A percentile compares a stretch with the other conserved stretches of the same genome.
Evolutionary conservation across 1,140 invertebrate species (phyloP).

Genomic region (Aphaenogaster ashmeadi): DNA sequence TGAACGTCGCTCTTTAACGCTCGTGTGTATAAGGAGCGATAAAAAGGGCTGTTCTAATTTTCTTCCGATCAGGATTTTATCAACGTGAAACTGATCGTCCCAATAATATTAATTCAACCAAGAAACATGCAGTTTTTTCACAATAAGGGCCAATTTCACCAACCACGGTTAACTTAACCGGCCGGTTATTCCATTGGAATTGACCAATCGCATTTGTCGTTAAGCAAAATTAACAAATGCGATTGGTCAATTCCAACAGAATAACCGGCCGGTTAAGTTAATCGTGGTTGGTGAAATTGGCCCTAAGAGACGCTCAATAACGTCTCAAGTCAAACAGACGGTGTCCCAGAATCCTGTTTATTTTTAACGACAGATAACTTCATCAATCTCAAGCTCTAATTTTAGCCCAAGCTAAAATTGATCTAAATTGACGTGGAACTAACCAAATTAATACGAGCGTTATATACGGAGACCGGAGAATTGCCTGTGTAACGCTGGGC

Average conservation of each 20-base stretch:
- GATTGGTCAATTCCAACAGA: too few species aligned
- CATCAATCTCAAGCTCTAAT: background rate
- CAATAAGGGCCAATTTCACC: too few species aligned
- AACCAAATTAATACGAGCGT: constrained; percentile 3
- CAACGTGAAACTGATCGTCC: background rate
- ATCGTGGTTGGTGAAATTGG: too few species aligned
- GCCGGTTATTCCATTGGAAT: too few species aligned
- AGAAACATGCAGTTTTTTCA: background rate
- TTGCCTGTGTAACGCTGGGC: background rate
- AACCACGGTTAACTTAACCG: too few species aligned
- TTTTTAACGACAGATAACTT: background rate
- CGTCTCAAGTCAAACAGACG: background rate
- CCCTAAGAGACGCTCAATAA: background rate
- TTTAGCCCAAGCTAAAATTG: background rate
- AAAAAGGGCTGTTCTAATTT: constrained; percentile 29
- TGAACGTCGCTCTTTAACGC: constrained; percentile 10
- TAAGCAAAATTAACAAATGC: too few species aligned
- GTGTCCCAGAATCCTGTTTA: background rate
- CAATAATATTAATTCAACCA: background rate
- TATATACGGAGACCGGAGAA: background rate
- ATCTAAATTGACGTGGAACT: background rate
- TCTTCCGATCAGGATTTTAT: background rate
- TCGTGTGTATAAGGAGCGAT: constrained; percentile 1
- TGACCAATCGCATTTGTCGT: too few species aligned
- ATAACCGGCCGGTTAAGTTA: too few species aligned